Percentiles rank a stretch among this genome's conserved stretches.
Conservation (phyloP, 2,797 vertebrate genomes). For the Pangasius mekongensis region DNA sequence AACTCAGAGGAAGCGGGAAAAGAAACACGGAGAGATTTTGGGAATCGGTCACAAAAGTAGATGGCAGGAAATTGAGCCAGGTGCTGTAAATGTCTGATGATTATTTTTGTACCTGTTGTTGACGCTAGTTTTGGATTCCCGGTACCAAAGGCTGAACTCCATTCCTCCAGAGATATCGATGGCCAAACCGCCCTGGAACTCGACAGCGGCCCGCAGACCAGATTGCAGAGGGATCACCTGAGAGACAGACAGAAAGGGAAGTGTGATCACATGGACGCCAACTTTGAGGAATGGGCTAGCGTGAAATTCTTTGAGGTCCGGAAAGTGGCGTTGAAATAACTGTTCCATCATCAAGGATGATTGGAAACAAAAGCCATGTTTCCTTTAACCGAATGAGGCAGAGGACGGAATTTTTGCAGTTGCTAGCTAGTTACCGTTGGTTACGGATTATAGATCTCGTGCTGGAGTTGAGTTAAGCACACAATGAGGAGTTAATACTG, state of each 20-base stretch:
- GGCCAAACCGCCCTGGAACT: slow-evolving; percentile 89
- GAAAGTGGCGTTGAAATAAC: not conserved
- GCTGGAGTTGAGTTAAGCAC: not conserved
- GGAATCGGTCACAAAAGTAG: not conserved
- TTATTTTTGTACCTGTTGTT: slow-evolving; percentile 83
- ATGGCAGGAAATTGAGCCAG: not conserved
- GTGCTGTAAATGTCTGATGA: not conserved
- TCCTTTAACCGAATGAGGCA: not conserved
- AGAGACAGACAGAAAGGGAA: slow-evolving; percentile 1
- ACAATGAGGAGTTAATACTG: not conserved
- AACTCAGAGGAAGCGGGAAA: not conserved
- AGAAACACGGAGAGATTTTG: not conserved
- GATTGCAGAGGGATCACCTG: slow-evolving; percentile 93
- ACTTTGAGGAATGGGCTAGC: not conserved
- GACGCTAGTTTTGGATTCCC: slow-evolving; percentile 95
- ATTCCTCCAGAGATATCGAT: slow-evolving; percentile 97
- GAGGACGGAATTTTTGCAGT: not conserved
- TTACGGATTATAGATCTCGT: not conserved
- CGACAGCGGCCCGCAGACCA: slow-evolving; percentile 81
- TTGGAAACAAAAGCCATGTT: not conserved
- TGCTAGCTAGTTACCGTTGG: not conserved
- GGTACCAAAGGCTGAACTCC: slow-evolving; percentile 99
- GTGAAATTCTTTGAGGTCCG: not conserved
- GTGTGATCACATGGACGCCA: not conserved
- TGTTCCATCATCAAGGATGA: not conserved